Conservation (phyloP, 2,113 vertebrate genomes). For the Phocoena phocoena region DNA sequence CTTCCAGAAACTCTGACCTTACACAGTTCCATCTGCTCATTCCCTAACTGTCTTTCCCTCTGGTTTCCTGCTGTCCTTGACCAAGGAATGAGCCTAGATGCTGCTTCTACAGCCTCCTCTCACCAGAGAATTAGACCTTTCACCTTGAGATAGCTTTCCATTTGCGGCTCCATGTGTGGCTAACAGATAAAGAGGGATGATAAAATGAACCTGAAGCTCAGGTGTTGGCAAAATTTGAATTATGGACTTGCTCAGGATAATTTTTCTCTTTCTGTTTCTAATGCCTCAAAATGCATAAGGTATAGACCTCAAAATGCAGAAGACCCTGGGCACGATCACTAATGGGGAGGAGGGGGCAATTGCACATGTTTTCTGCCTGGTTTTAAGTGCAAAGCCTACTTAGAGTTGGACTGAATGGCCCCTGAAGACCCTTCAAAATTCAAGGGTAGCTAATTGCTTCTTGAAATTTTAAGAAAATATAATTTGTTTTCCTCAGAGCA, state of each 20-base stretch:
- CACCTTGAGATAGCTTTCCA: background rate
- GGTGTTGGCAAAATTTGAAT: constrained; percentile 7
- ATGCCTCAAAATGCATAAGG: background rate
- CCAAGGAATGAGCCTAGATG: background rate
- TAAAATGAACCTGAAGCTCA: background rate
- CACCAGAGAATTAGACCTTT: background rate
- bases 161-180: background rate
- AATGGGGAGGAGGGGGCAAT: fast-evolving
- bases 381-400: background rate
- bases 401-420: background rate
- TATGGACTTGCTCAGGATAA: background rate
- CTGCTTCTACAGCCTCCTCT: background rate
- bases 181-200: constrained; percentile 1
- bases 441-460: constrained; percentile 15
- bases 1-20: constrained; percentile 50
- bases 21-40: constrained; percentile 22
- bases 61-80: background rate
- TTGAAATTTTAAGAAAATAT: constrained; percentile 13
- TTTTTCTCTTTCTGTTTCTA: background rate
- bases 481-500: constrained; percentile 13
- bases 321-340: background rate
- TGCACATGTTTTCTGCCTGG: background rate
- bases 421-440: background rate
- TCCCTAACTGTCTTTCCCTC: background rate
- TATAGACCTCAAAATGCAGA: background rate